These are phyloP conservation scores for Ctenoplectra terminalis DNA, from an alignment of 1,140 invertebrate genomes.

Conservation along the genomic window DNA sequence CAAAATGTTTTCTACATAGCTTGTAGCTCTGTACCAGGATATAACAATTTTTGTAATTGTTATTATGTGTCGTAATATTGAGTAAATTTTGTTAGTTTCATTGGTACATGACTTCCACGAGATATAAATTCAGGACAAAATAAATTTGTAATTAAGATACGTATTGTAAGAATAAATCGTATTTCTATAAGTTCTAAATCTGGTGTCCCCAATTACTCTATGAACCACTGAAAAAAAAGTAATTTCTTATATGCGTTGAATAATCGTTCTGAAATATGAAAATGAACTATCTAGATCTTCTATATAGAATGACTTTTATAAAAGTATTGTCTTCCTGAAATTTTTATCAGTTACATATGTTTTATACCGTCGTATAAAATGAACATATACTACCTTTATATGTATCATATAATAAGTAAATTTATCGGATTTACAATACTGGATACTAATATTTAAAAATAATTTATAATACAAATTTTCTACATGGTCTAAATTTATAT, in stretches of 20 bases:
- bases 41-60: conserved; percentile 52
- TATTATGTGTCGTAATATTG: conserved; percentile 48
- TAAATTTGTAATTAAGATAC: conserved; percentile 75
- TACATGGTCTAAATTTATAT: conserved; percentile 8
- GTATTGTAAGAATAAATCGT: conserved; percentile 77
- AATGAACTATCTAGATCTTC: conserved; percentile 55
- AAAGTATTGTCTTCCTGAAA: conserved; percentile 24
- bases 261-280: conserved; percentile 71
- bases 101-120: conserved; percentile 52
- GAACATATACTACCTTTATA: neutral
- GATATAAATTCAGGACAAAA: conserved; percentile 44
- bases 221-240: conserved; percentile 31
- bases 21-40: conserved; percentile 59
- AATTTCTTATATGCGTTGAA: conserved; percentile 34
- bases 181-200: conserved; percentile 76
- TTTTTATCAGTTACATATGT: neutral
- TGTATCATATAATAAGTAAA: conserved; percentile 12
- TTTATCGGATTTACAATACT: conserved; percentile 9
- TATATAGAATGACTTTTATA: conserved; percentile 21
- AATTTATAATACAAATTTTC: conserved; percentile 14
- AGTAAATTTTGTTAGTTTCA: conserved; percentile 48
- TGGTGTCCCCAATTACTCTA: conserved; percentile 58
- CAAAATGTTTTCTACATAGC: conserved; percentile 45
- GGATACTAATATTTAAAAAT: conserved; percentile 12
- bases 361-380: neutral